Conservation (phyloP, 2,888 invertebrate genomes). For the Cremastinae sp. region DNA sequence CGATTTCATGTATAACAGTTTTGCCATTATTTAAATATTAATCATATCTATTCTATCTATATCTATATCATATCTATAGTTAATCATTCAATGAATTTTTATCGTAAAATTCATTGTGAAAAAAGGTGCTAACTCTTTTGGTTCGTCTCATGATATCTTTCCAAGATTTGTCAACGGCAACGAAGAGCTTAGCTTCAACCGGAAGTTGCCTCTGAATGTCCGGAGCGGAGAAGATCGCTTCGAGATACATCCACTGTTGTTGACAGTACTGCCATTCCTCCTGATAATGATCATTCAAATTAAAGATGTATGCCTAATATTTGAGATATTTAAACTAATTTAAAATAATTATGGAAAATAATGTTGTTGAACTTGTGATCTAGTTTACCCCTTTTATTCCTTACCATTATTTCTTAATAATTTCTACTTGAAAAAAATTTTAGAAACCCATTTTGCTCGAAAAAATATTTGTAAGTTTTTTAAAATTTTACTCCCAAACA, state of each 20-base stretch:
- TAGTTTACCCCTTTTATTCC: no score
- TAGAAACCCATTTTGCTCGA: no score
- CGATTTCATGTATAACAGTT: no score
- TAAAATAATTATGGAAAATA: conserved; percentile 2
- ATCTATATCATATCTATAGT: no score
- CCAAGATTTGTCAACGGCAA: conserved; percentile 93
- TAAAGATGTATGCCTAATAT: no score
- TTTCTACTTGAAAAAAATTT: no score
- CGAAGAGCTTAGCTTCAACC: conserved; percentile 93
- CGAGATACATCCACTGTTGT: conserved; percentile 96
- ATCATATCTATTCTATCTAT: neutral
- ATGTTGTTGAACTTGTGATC: no score
- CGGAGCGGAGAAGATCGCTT: conserved; percentile 96
- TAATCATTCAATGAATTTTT: no score
- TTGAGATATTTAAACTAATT: conserved; percentile 14
- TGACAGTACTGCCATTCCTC: conserved; percentile 95
- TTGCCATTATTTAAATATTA: conserved; percentile 11
- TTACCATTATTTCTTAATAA: no score
- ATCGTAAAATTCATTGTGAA: no score
- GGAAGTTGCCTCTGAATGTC: conserved; percentile 97
- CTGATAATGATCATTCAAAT: conserved; percentile 80
- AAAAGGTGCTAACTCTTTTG: conserved; percentile 83
- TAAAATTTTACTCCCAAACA: no score
- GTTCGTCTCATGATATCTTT: conserved; percentile 93
- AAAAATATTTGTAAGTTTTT: no score